Evolutionary conservation across 2,888 invertebrate genomes (phyloP), one percentile per base, ranked within the genome.

Genomic region (Epiblema foenella): DNA sequence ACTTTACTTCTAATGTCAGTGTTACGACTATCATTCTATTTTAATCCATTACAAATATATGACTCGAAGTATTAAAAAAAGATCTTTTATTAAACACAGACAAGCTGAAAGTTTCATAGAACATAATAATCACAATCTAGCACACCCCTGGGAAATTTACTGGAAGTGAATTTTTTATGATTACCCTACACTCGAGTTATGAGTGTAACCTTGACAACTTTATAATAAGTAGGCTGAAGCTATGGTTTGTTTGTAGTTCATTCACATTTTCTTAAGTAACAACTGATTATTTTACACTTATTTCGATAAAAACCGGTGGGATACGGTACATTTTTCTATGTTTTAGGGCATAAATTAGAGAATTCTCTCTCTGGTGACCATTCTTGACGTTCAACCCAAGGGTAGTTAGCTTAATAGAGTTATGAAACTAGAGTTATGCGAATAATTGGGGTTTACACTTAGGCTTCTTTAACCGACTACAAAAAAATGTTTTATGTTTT

Each of bases 151-250:
- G 68, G 68, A 69, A 69, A 69, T 69, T 56, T 69, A 69, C 68
- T 49, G 49, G 46, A 56, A 56, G 49, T 69, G 68, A 69, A 37
- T 69, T 69, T 69, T 69, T 69, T 69, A 69, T 69, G 56, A 69
- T 56, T 56, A 62, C 33, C 56, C 68, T 54, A 62, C 33, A 56
- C 68, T 56, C 68, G 68, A 46, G 68, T 69, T 56, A 56, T 37
- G 68, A 56, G 46, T 68, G 68, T 69, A 69, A 56, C 62, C 68
- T 69, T 69, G 56, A 69, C 56, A 69, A 63, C 68, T 69, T 42
- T 49, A 63, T 69, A 56, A 56, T 63, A 56, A 56, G 54, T 46
- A 46, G 12, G 24, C 8, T 24, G 2, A 49, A 54, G 54, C 42
- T 62, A 52, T 60, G 46, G 20, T 33, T 29, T 46, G 42, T 11